phyloP scores from a whole-genome alignment of 1,140 invertebrate species.

The Drosophila dunni region DNA sequence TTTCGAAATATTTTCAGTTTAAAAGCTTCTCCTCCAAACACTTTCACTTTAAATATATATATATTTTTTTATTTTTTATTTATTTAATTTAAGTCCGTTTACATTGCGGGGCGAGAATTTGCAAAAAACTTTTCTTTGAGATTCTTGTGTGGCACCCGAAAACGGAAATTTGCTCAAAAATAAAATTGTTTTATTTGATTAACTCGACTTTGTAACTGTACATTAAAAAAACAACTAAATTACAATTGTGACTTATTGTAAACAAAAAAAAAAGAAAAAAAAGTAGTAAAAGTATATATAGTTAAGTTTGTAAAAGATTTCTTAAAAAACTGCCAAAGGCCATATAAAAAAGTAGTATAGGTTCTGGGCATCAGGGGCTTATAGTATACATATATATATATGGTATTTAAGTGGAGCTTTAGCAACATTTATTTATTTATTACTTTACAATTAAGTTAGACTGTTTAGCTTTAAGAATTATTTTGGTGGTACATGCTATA shows the following conservation, averaged over 20 bases:
- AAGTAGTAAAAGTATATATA: constrained; percentile 2
- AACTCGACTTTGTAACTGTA: background rate
- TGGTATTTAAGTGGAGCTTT: constrained; percentile 23
- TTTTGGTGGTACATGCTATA: constrained; percentile 32
- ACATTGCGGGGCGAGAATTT: background rate
- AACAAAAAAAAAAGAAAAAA: constrained; percentile 25
- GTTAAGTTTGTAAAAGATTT: background rate
- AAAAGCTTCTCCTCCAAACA: constrained; percentile 25
- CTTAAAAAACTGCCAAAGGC: constrained; percentile 26
- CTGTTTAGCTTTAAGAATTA: background rate
- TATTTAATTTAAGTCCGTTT: constrained; percentile 7
- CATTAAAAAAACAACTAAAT: constrained; percentile 17
- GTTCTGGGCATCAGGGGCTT: background rate
- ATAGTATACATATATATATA: constrained; percentile 1
- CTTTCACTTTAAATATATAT: background rate
- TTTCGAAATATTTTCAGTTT: constrained; percentile 29
- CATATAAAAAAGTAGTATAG: background rate
- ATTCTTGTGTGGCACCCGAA: constrained; percentile 6
- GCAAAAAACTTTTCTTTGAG: constrained; percentile 6
- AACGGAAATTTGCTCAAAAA: constrained; percentile 6
- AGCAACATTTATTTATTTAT: constrained; percentile 18
- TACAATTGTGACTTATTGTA: constrained; percentile 16
- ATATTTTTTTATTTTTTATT: background rate
- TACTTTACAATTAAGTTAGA: background rate
- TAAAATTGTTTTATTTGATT: constrained; percentile 3